Base-by-base conservation (phyloP, 2,797 vertebrate species). In the Arctocebus calabarensis region DNA sequence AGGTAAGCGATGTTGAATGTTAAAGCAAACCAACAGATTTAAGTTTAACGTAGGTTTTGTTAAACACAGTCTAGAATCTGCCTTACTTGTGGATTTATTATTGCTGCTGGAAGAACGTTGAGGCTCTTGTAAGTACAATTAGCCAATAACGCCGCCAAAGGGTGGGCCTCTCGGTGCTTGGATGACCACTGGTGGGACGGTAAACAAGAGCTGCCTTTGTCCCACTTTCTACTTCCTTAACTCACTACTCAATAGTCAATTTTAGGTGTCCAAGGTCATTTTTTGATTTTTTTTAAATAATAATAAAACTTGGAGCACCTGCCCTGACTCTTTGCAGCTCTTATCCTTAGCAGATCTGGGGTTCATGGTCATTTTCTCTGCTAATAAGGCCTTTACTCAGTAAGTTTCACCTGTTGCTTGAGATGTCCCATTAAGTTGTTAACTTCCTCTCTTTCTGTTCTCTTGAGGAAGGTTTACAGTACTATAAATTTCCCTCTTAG, bases 321-420 rank as follows among this genome's bases (percentile, higher is more conserved):
- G 20, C 11, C 5, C 25, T 27, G 48, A 32, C 5, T 22, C 13
- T 74, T 9, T 55, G 3, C 4, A 70, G 43, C 61, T 61, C 3
- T 37, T 29, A 59, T 27, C 13, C 23, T 14, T 75, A 84, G 19
- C 29, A 90, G 37, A 48, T 37, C 4, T 66, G 29, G 5, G 7
- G 4, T 55, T 81, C 66, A 59, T 4, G 7, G 20, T 32, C 12
- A n/a, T 52, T 23, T 81, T 77, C 40, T 25, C 43, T 20, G 13
- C 1, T 59, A 75, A 29, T 1, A 52, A 7, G 0, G 5, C 10
- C 3, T 77, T 64, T 23, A 14, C 2, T 74, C 62, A 40, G 5
- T 91, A 40, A 40, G 40, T 40, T 40, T 40, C 40, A 40, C 40
- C 5, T 40, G 40, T 40, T 3, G 40, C 40, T 40, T 40, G 40